A percentile compares a stretch with the other conserved stretches of the same genome.
Conservation (phyloP, 2,797 vertebrate species). For the Platyrinchus mystaceus region DNA sequence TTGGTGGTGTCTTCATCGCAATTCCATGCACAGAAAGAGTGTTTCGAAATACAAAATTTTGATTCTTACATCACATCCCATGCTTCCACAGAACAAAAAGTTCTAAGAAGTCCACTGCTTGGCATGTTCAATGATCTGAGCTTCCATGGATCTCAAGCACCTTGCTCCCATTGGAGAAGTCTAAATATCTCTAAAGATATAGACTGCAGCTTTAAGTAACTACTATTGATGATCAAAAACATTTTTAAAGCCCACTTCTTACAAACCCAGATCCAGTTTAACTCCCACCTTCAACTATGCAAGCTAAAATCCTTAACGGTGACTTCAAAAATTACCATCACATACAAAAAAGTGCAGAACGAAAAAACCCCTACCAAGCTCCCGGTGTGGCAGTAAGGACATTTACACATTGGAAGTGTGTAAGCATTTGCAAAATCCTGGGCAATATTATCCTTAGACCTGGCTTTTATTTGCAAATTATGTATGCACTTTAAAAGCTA, state of each 20-base stretch:
- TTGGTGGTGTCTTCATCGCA: background rate
- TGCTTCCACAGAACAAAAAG: background rate
- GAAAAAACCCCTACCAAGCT: background rate
- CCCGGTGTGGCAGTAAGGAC: background rate
- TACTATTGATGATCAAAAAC: background rate
- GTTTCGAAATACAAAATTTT: background rate
- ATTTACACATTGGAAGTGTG: background rate
- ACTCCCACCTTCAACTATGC: background rate
- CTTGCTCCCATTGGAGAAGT: background rate
- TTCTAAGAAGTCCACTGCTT: background rate
- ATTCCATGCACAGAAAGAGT: background rate
- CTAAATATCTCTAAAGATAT: background rate
- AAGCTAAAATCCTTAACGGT: background rate
- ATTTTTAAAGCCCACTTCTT: background rate
- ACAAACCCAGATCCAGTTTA: background rate
- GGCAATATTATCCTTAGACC: background rate
- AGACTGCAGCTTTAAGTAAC: background rate
- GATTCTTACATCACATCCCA: background rate
- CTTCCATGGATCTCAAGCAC: rapidly evolving
- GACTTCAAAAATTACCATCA: background rate
- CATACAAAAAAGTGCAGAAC: background rate
- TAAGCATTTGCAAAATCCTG: background rate
- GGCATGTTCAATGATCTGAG: background rate
- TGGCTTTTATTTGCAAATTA: constrained; percentile 30
- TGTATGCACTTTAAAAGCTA: background rate